Evolutionary conservation across 2,888 invertebrate species (phyloP).

Genomic region (Ornithoptera alexandrae): DNA sequence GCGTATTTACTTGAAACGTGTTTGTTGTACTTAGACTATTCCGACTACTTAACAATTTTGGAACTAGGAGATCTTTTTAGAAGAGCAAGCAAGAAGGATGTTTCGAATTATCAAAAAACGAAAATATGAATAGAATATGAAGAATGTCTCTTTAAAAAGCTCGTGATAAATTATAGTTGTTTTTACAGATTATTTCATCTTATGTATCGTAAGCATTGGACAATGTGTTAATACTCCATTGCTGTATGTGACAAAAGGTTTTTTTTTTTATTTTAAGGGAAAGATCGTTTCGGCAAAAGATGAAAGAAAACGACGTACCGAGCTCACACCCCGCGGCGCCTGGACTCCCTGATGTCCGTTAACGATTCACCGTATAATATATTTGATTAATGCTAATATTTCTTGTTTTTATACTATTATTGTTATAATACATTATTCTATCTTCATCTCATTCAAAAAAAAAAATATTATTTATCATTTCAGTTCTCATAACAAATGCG

Average conservation of each 20-base stretch:
- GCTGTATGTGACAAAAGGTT: conserved; percentile 49
- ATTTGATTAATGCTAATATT: conserved; percentile 40
- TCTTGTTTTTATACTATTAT: conserved; percentile 14
- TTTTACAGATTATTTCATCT: conserved; percentile 61
- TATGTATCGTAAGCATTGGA: conserved; percentile 57
- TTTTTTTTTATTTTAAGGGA: conserved; percentile 37
- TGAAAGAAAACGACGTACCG: conserved; percentile 65
- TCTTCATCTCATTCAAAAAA: not conserved
- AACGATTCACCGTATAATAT: conserved; percentile 45
- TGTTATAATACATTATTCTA: not conserved
- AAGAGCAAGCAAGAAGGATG: too few relatives aligned
- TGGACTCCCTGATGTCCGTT: conserved; percentile 52
- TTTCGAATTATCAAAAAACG: too few relatives aligned
- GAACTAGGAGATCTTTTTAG: too few relatives aligned
- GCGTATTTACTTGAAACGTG: too few relatives aligned
- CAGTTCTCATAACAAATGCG: too few relatives aligned
- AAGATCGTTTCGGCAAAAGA: conserved; percentile 55
- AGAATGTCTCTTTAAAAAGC: too few relatives aligned
- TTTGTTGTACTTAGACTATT: too few relatives aligned
- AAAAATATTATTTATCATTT: too few relatives aligned
- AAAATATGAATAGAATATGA: too few relatives aligned
- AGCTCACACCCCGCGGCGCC: conserved; percentile 63
- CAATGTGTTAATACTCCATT: conserved; percentile 64
- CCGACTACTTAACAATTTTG: too few relatives aligned
- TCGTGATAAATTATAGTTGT: conserved; percentile 26